Conservation (phyloP, 2,113 vertebrate species). For the Chunga burmeisteri region DNA sequence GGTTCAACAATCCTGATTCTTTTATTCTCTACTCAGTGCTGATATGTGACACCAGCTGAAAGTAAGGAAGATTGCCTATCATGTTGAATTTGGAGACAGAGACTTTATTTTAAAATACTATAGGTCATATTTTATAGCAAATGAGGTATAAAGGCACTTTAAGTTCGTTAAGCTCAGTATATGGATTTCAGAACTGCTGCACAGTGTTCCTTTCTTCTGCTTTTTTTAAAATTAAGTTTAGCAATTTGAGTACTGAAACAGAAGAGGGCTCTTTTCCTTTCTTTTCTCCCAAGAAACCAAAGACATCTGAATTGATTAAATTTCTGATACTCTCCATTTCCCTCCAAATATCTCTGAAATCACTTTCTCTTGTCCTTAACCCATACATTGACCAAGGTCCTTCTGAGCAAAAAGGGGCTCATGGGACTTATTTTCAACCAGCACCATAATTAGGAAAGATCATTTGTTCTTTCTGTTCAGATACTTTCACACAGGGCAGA, state of each 20-base stretch:
- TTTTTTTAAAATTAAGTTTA: not conserved
- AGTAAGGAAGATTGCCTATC: not conserved
- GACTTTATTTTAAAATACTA: not conserved
- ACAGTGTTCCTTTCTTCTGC: not conserved
- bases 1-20: not conserved
- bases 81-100: not conserved
- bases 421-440: not conserved
- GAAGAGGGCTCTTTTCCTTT: constrained; percentile 44
- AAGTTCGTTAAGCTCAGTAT: not conserved
- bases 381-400: not conserved
- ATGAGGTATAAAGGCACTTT: not conserved
- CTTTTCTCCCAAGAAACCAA: not conserved
- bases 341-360: not conserved
- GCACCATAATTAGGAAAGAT: not conserved
- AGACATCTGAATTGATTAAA: not conserved
- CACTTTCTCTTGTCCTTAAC: not conserved
- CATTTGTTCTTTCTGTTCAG: not conserved
- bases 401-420: not conserved
- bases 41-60: not conserved
- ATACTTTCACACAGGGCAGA: not conserved
- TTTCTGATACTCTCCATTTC: not conserved
- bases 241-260: constrained; percentile 5
- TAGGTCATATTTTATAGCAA: not conserved
- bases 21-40: not conserved
- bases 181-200: not conserved